Evolutionary conservation across 2,797 vertebrate genomes (phyloP), one percentile per base, ranked within the genome.

Genomic region (Anolis apletophallus): DNA sequence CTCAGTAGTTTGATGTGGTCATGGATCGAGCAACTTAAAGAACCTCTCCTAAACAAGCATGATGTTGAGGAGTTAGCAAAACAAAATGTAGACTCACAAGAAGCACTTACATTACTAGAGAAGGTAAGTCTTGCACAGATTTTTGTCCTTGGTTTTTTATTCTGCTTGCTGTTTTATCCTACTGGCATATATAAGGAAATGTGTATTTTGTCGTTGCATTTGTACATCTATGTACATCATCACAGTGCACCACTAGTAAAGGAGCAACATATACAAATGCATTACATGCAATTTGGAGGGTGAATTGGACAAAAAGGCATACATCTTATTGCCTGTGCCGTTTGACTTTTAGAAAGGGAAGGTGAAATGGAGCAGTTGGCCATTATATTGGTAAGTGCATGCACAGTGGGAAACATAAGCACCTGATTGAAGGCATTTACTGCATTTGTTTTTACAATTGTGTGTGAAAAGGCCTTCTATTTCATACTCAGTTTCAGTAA

Each of bases 1-100:
- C 97, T 99, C n/a, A 97, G 97, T 57, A 88, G 95, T 82, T 97
- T 99, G 85, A 98, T 99, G 98, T 99, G 98, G 98, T 99, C 98
- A 0, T 99, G 99, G 99, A 95, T 99, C 91, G 98, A 98, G 91
- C 98, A 99, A 94, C 97, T 99, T 75, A 99, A 97, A 91, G 98
- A 98, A 79, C 98, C 99, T 0, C 74, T 98, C 88, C 95, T 99
- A 94, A 98, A 96, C 94, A 96, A 93, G 77, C 95, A 97, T n/a
- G 98, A 98, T 26, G 69, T 98, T 57, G 96, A 97, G 73, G 91
- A 96, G 71, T 91, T 99, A 89, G 94, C 94, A 46, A 94, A 96
- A 92, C 97, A 95, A 29, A 94, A 88, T 61, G 90, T 92, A 6
- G 96, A 97, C 87, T 95, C 97, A 4, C 93, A 96, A 54, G 97